phyloP scores from a whole-genome alignment of 2,888 invertebrate species.

The Eupeodes luniger region DNA sequence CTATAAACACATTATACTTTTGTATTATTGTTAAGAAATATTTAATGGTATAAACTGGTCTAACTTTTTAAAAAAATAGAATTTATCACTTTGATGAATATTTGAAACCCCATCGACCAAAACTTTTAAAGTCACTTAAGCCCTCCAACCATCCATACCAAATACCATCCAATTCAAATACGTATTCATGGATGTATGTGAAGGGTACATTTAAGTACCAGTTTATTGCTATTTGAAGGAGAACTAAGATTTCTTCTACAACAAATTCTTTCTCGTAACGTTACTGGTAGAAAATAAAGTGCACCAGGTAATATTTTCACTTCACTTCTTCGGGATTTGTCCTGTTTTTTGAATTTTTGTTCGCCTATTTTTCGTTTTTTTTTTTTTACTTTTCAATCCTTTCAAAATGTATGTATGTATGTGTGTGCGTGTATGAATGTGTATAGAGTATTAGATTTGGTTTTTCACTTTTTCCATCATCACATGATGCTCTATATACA shows the following conservation, averaged over 20 bases:
- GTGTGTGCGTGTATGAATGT: background rate
- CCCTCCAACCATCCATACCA: background rate
- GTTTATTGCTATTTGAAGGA: conserved; percentile 6
- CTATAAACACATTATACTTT: too few species aligned
- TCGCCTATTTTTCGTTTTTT: conserved; percentile 27
- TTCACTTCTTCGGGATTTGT: conserved; percentile 60
- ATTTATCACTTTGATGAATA: too few species aligned
- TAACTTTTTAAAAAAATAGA: too few species aligned
- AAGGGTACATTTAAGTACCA: background rate
- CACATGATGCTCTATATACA: background rate
- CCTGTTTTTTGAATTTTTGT: conserved; percentile 61
- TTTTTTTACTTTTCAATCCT: background rate
- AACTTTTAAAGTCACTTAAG: too few species aligned
- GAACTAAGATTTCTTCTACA: conserved; percentile 9
- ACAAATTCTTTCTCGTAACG: conserved; percentile 5
- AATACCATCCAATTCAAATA: background rate
- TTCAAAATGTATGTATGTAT: background rate
- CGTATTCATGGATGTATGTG: too few species aligned
- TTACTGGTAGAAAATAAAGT: conserved; percentile 23
- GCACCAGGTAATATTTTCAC: conserved; percentile 62
- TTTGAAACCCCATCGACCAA: too few species aligned
- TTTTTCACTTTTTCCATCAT: conserved; percentile 3
- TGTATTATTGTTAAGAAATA: too few species aligned
- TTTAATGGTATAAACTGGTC: too few species aligned
- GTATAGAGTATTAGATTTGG: background rate